Evolutionary conservation across 2,797 vertebrate species (phyloP).

Genomic region (Phrynocephalus forsythii): DNA sequence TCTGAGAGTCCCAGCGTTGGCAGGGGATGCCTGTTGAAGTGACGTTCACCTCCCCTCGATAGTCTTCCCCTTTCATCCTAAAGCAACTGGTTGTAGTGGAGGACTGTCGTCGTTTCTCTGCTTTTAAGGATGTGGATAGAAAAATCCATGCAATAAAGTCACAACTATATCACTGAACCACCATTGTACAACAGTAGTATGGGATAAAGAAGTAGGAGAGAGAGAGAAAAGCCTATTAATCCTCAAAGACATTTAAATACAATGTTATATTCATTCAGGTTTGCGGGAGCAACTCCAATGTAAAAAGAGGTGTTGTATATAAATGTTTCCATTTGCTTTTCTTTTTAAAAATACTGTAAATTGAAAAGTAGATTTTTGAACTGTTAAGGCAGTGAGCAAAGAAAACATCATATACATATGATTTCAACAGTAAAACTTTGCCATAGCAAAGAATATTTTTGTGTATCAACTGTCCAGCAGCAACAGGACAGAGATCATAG

Average conservation of each 20-base stretch:
- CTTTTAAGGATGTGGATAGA: conserved; percentile 34
- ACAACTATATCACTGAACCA: background rate
- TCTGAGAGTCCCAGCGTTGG: conserved; percentile 92
- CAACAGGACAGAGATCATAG: background rate
- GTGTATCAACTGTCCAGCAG: background rate
- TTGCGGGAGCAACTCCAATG: background rate
- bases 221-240: background rate
- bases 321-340: background rate
- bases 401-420: background rate
- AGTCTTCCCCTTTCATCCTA: conserved; percentile 89
- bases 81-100: conserved; percentile 85
- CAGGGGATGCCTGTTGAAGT: conserved; percentile 90
- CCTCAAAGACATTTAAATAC: background rate
- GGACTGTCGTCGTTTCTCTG: conserved; percentile 81
- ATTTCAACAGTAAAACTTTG: background rate
- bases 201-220: background rate
- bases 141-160: background rate
- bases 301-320: background rate
- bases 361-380: background rate
- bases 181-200: background rate
- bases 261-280: background rate
- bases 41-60: conserved; percentile 88
- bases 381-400: background rate
- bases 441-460: background rate
- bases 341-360: background rate